phyloP scores from a whole-genome alignment of 2,888 invertebrate genomes.

The Melieria omissa region DNA sequence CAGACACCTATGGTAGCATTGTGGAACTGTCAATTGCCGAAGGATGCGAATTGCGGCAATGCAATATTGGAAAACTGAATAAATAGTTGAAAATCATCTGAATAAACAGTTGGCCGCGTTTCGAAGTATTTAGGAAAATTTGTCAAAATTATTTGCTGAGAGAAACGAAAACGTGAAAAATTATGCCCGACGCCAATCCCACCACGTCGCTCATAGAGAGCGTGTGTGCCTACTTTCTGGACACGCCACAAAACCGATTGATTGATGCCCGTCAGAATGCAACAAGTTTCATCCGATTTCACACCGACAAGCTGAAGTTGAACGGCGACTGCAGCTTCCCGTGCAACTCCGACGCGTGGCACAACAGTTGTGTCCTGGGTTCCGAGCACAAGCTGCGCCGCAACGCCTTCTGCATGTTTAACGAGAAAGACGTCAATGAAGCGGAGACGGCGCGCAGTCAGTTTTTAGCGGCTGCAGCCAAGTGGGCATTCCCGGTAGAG shows the following conservation, averaged over 20 bases:
- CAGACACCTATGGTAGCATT: too few species aligned
- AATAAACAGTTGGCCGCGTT: too few species aligned
- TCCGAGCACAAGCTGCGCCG: constrained; percentile 39
- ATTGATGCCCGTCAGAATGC: constrained; percentile 17
- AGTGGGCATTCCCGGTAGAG: constrained; percentile 53
- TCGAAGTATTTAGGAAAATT: too few species aligned
- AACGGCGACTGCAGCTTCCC: constrained; percentile 77
- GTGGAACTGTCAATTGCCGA: too few species aligned
- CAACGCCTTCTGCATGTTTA: constrained; percentile 31
- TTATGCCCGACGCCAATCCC: not conserved
- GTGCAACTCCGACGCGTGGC: constrained; percentile 71
- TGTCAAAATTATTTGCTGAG: too few species aligned
- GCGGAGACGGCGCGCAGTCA: constrained; percentile 23
- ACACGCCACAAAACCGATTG: not conserved
- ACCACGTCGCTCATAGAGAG: not conserved
- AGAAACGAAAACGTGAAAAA: too few species aligned
- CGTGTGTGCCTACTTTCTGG: constrained; percentile 25
- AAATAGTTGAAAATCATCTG: too few species aligned
- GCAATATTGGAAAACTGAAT: too few species aligned
- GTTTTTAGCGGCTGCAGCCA: constrained; percentile 43
- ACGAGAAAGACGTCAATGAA: constrained; percentile 24
- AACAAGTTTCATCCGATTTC: constrained; percentile 69
- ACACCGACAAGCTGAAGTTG: constrained; percentile 69
- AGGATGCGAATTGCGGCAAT: too few species aligned
- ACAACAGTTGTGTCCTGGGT: constrained; percentile 58